Evolutionary conservation across 2,113 vertebrate species (phyloP), one percentile per base, ranked within the genome.

Genomic region (Trichechus manatus): DNA sequence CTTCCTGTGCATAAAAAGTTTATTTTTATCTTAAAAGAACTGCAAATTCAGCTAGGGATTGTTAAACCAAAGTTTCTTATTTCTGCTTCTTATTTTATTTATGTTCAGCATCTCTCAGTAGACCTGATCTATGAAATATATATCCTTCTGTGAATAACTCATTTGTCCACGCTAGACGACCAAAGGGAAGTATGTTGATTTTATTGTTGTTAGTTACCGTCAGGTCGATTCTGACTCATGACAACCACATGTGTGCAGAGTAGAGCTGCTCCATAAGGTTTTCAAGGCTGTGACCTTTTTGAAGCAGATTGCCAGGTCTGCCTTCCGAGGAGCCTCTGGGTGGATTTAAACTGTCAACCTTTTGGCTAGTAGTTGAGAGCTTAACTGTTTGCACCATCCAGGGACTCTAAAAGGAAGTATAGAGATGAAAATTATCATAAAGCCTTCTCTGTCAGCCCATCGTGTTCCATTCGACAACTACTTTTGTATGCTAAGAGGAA

Each of bases 381-480:
- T n/a, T 25, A n/a, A 70, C 11, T n/a, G 4, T 17, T 8, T 70
- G 33, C 33, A 17, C 14, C 11, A 31, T 11, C 33, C 53, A 56
- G 53, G 15, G 31, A 17, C 33, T 70, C 68, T 19, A 44, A 92
- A 70, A 50, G 6, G 42, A 95, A 77, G 14, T 84, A 61, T 27
- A 92, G 20, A 83, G 20, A 75, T 36, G 29, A 4, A 85, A 92
- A 70, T 87, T 29, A 88, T 22, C 19, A 44, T 31, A 79, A 92
- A 87, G 17, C 17, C 2, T 86, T 84, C 13, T 63, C 22, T 89
- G 17, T 85, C 22, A 93, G 11, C 29, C 79, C 66, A 19, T 79
- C 5, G 79, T 91, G 91, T 93, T 85, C 11, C 70, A 64, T 50
- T 93, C 92, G 89, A 74, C 10, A 85, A 74, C 72, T 75, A 47